Evolutionary conservation across 2,888 invertebrate species (phyloP).

Genomic region (Eupsilia transversa): DNA sequence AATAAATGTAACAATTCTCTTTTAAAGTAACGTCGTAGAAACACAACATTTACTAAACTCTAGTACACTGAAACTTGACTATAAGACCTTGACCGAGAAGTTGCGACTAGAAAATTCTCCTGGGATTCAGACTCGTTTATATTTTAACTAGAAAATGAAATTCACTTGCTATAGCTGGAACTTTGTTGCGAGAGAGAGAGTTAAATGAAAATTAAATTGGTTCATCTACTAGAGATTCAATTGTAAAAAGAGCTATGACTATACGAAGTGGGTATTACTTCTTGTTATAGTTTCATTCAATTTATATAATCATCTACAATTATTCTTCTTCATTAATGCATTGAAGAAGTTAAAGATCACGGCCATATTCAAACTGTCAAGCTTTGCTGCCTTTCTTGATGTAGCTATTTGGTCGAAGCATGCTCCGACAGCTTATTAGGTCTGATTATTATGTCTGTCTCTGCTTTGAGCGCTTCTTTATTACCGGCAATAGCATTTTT

Average conservation of each 20-base stretch:
- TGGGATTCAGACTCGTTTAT: constrained; percentile 37
- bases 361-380: not conserved
- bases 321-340: not conserved
- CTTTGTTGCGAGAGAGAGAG: constrained; percentile 21
- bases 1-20: constrained; percentile 3
- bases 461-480: not conserved
- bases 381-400: not conserved
- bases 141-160: constrained; percentile 45
- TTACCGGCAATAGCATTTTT: not conserved
- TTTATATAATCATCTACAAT: not conserved
- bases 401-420: not conserved
- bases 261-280: not conserved
- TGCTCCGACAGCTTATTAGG: not conserved
- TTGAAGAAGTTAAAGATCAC: not conserved
- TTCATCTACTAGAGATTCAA: constrained; percentile 11
- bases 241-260: not conserved
- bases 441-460: not conserved
- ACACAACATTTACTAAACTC: constrained; percentile 25
- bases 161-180: constrained; percentile 1
- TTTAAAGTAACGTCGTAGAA: constrained; percentile 6
- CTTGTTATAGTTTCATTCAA: not conserved
- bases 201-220: constrained; percentile 21
- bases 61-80: constrained; percentile 5
- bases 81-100: constrained; percentile 44
- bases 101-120: constrained; percentile 26